phyloP scores from a whole-genome alignment of 2,113 vertebrate species.

The Furnarius figulus region DNA sequence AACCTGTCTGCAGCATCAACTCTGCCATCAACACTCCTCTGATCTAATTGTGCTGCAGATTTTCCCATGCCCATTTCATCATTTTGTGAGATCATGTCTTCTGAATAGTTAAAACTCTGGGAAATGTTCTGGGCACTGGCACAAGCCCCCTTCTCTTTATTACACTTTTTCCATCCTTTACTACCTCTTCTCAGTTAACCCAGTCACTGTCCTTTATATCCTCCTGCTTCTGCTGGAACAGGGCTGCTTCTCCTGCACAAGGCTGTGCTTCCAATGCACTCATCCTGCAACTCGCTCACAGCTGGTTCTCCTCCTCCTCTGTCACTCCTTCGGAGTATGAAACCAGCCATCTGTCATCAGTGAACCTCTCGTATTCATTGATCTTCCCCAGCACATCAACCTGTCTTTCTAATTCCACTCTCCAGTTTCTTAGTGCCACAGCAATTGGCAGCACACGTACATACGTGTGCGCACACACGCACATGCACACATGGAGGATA shows the following conservation, averaged over 20 bases:
- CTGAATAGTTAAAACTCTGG: conserved; percentile 31
- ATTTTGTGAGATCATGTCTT: not conserved
- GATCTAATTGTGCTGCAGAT: conserved; percentile 15
- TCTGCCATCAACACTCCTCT: conserved; percentile 25
- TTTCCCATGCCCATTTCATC: not conserved
- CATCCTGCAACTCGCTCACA: conserved; percentile 57
- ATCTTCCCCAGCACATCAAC: conserved; percentile 53
- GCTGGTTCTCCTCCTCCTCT: conserved; percentile 69
- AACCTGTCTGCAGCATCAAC: conserved; percentile 29
- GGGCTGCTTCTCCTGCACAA: not conserved
- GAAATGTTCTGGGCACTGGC: not conserved
- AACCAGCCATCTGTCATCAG: conserved; percentile 65
- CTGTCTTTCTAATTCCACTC: conserved; percentile 5
- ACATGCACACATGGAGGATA: too few relatives aligned
- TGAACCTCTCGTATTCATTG: conserved; percentile 63
- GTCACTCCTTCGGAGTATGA: conserved; percentile 60
- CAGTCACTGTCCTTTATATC: not conserved
- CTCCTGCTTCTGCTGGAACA: conserved; percentile 32
- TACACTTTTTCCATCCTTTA: conserved; percentile 38
- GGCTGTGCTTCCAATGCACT: conserved; percentile 35
- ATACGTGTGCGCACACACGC: too few relatives aligned
- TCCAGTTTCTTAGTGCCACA: conserved; percentile 6
- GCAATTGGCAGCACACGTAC: not conserved
- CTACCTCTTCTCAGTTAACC: conserved; percentile 14
- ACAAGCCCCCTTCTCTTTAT: not conserved